Percentiles rank a stretch among this genome's conserved stretches.
These are phyloP conservation scores for Muscicapa comitata DNA, from an alignment of 2,797 vertebrate genomes.

Conservation along the genomic window DNA sequence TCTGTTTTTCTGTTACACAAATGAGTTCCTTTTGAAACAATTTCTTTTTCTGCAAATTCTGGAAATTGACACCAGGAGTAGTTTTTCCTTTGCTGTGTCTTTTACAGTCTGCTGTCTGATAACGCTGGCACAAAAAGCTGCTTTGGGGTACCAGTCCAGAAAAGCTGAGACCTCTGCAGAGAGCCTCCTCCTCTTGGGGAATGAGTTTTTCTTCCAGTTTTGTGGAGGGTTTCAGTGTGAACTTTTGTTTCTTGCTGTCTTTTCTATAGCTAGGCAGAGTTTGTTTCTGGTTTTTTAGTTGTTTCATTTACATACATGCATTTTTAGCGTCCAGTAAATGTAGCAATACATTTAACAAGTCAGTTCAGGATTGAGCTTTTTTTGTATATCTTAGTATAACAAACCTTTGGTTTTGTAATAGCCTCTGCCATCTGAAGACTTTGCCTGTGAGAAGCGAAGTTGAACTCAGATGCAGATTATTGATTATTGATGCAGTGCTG, in stretches of 20 bases:
- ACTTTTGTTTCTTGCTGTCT: background rate
- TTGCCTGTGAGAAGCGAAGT: background rate
- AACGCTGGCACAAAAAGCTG: background rate
- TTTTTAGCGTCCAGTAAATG: background rate
- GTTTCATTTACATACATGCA: background rate
- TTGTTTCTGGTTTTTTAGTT: background rate
- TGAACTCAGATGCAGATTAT: background rate
- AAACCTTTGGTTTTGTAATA: background rate
- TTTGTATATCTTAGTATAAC: background rate
- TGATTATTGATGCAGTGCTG: background rate
- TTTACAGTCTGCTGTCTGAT: background rate
- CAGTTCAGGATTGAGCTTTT: background rate
- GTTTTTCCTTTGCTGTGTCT: background rate
- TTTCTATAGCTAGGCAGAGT: background rate
- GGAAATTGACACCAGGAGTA: background rate
- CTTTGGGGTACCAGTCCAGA: background rate
- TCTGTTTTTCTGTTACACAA: slow-evolving; percentile 39
- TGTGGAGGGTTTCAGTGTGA: background rate
- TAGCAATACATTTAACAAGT: background rate
- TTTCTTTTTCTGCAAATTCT: slow-evolving; percentile 48
- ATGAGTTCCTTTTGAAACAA: slow-evolving; percentile 40
- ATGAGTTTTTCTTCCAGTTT: background rate
- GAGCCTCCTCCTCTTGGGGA: background rate
- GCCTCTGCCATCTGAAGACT: background rate
- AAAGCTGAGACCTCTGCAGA: background rate